Evolutionary conservation across 2,888 invertebrate genomes (phyloP), one percentile per base, ranked within the genome.

Genomic region (Lasioglossum pauxillum): DNA sequence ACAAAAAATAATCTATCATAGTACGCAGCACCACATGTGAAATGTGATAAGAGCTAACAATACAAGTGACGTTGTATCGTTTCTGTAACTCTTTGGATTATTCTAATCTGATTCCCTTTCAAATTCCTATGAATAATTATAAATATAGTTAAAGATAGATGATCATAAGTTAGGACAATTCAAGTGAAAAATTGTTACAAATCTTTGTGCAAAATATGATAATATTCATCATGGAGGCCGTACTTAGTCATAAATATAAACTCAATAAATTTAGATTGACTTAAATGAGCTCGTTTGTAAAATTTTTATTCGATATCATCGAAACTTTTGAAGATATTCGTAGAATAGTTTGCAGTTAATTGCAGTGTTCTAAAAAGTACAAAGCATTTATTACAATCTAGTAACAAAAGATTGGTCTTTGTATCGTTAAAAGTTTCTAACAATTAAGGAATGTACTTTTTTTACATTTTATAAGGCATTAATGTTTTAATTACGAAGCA

Each of bases 191-290:
- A 46, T 19, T 60, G 74, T 80, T 75, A 31, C 14, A 44, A 80
- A 77, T 27, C 41, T 78, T 86, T 86, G 86, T 86, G 85, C 85
- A 81, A 69, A 75, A 78, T 77, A 73, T 60, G 35, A 35, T 64
- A 53, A 64, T 35, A 78, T 74, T 23, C 27, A 71, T 64, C 41
- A 35, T 72, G n/a, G 41, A 71, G 57, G 44, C 71, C 27, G n/a
- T 78, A 44, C 16, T 69, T 75, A 16, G 35, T 67, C 72, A 35
- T 41, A 71, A 35, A 64, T 80, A 57, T 72, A 27, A 27, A 49
- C 12, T 41, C 71, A 75, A 41, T 75, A 60, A 64, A 79, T 79
- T 76, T 38, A 31, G 69, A 80, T 46, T 3, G 44, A 23, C 7
- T 82, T 75, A 60, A 60, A 73, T 3, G 35, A 67, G 53, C 78